These are phyloP conservation scores for Buathra laborator DNA, from an alignment of 2,888 invertebrate species.

Conservation along the genomic window DNA sequence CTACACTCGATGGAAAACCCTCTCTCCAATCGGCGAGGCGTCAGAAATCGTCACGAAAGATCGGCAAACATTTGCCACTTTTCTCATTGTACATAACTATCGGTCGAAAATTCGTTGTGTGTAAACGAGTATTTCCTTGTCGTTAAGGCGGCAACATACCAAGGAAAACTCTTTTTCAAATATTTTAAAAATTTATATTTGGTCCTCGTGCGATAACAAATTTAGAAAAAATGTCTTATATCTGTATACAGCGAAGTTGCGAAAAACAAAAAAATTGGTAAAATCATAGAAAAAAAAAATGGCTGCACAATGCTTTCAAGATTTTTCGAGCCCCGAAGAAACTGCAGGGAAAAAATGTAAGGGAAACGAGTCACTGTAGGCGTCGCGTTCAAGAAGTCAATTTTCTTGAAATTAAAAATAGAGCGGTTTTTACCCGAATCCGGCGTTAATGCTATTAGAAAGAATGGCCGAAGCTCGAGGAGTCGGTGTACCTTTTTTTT, in stretches of 20 bases:
- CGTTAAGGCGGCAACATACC: neutral
- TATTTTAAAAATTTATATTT: neutral
- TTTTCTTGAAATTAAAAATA: constrained; percentile 75
- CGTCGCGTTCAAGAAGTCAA: constrained; percentile 72
- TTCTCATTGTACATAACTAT: neutral
- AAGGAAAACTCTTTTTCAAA: neutral
- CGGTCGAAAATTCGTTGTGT: neutral
- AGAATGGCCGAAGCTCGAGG: constrained; percentile 59
- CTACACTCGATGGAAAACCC: constrained; percentile 19
- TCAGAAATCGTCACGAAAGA: constrained; percentile 65
- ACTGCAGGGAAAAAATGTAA: too few relatives aligned
- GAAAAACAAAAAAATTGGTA: constrained; percentile 63
- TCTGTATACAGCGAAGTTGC: constrained; percentile 26
- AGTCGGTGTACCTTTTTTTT: constrained; percentile 68
- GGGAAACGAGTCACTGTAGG: too few relatives aligned
- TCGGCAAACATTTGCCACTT: constrained; percentile 63
- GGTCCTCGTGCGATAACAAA: neutral
- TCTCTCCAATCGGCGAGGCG: constrained; percentile 17
- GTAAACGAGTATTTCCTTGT: neutral
- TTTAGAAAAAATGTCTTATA: neutral
- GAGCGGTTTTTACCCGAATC: constrained; percentile 78
- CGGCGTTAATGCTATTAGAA: constrained; percentile 73
- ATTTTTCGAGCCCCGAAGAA: too few relatives aligned
- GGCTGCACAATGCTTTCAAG: too few relatives aligned
- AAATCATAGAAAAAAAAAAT: neutral